Conservation (phyloP, 2,113 vertebrate genomes). For the Gymnobelideus leadbeateri region DNA sequence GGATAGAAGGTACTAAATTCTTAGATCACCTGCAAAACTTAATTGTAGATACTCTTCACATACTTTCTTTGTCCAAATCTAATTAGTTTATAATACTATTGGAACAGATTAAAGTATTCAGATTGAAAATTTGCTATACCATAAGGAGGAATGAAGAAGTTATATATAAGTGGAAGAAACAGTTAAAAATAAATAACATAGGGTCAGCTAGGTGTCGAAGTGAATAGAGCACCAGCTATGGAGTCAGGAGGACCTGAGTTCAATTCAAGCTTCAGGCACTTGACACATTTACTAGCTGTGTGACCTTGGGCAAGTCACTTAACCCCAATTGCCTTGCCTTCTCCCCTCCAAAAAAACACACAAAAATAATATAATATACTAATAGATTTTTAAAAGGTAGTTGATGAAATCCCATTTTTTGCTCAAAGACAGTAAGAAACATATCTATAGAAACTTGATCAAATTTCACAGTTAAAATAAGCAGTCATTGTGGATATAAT, state of each 20-base stretch:
- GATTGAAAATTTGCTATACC: neutral
- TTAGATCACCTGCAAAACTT: neutral
- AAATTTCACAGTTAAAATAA: neutral
- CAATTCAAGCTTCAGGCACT: no score
- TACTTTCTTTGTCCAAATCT: neutral
- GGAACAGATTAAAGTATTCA: neutral
- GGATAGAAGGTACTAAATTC: neutral
- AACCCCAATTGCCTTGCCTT: no score
- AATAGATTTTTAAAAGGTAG: neutral
- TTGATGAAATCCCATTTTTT: neutral
- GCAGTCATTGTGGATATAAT: neutral
- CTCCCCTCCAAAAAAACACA: no score
- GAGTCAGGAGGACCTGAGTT: no score
- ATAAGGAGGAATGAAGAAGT: neutral
- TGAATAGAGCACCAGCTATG: no score
- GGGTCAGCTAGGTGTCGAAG: no score
- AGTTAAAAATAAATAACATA: neutral
- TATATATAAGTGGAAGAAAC: neutral
- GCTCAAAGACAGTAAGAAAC: neutral
- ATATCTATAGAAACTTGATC: neutral
- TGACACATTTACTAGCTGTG: no score
- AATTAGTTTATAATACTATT: neutral
- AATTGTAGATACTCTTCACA: neutral
- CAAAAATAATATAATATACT: no score
- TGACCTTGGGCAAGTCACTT: no score